These are phyloP conservation scores for Paratrypauchen microcephalus DNA, from an alignment of 2,797 vertebrate genomes.

Conservation along the genomic window DNA sequence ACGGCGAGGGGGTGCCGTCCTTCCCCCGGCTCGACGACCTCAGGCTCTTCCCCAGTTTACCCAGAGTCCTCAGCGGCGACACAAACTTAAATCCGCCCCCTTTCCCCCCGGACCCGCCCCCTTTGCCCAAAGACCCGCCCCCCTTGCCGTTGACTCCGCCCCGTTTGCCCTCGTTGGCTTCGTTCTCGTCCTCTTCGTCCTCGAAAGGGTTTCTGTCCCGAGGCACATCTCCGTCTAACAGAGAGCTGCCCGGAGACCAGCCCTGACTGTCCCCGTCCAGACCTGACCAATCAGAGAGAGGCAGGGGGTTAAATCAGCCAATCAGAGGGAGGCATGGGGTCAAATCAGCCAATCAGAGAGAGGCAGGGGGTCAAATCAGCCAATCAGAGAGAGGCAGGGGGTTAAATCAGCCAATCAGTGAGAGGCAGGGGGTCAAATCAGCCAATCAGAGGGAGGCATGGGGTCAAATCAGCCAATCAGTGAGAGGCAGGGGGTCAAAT, in stretches of 20 bases:
- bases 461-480: too few species aligned
- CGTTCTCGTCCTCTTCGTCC: constrained; percentile 82
- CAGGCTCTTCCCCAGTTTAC: constrained; percentile 76
- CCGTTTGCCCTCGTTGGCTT: constrained; percentile 77
- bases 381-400: too few species aligned
- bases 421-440: too few species aligned
- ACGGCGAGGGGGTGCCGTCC: constrained; percentile 56
- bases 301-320: too few species aligned
- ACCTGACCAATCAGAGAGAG: not conserved
- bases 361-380: too few species aligned
- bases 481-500: too few species aligned
- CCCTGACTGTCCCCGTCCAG: constrained; percentile 45
- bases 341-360: too few species aligned
- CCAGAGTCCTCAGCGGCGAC: constrained; percentile 77
- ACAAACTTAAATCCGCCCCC: constrained; percentile 72
- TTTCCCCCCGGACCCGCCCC: constrained; percentile 47
- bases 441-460: too few species aligned
- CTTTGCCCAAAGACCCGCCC: constrained; percentile 60
- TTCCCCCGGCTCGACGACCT: constrained; percentile 69
- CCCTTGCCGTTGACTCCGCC: constrained; percentile 60
- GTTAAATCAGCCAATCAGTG: too few species aligned
- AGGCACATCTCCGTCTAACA: constrained; percentile 68
- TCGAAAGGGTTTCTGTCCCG: constrained; percentile 79
- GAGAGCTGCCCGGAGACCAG: constrained; percentile 66
- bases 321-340: too few species aligned